These are phyloP conservation scores for Apoderus coryli DNA, from an alignment of 2,888 invertebrate genomes.

Conservation along the genomic window DNA sequence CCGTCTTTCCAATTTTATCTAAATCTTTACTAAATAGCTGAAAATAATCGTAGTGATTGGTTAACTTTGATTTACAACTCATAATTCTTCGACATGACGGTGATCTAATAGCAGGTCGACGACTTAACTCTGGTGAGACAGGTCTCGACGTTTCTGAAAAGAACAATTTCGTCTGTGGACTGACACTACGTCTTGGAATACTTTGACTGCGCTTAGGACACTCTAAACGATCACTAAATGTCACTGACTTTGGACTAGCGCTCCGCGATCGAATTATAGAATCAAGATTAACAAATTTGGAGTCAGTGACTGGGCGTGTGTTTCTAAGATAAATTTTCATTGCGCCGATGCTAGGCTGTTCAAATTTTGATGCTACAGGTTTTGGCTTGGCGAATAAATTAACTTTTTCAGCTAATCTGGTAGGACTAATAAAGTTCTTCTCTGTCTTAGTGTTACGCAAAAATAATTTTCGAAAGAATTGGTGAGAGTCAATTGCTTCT, in stretches of 20 bases:
- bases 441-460: conserved; percentile 41
- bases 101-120: conserved; percentile 22
- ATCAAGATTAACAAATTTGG: conserved; percentile 55
- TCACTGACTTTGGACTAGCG: conserved; percentile 43
- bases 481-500: conserved; percentile 44
- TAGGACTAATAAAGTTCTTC: no score
- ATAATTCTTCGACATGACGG: conserved; percentile 24
- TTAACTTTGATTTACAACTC: conserved; percentile 20
- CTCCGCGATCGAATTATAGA: conserved; percentile 34
- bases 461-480: conserved; percentile 59
- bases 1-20: conserved; percentile 15
- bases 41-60: conserved; percentile 10
- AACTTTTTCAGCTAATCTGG: conserved; percentile 56
- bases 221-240: conserved; percentile 31
- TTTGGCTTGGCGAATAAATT: conserved; percentile 43
- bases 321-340: conserved; percentile 51
- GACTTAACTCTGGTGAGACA: conserved; percentile 22
- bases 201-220: conserved; percentile 32
- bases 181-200: conserved; percentile 27
- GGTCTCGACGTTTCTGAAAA: conserved; percentile 19
- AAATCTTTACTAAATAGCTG: conserved; percentile 14
- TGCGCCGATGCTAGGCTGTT: conserved; percentile 41
- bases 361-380: conserved; percentile 18
- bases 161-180: conserved; percentile 18
- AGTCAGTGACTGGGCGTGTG: conserved; percentile 56